phyloP scores from a whole-genome alignment of 2,113 vertebrate genomes.

The Dromiciops gliroides region DNA sequence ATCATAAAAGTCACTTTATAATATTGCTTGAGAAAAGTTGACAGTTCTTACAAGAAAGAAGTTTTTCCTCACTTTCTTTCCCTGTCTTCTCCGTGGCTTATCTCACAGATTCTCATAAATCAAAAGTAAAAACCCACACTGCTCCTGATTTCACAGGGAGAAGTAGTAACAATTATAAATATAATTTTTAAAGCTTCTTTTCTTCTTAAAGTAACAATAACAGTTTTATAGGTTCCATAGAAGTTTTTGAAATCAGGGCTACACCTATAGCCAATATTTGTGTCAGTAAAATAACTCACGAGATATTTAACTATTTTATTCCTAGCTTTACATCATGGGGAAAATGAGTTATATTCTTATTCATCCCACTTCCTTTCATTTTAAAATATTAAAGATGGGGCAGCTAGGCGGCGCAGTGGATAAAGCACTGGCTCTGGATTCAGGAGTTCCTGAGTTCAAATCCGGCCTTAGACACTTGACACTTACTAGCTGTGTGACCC shows the following conservation, averaged over 20 bases:
- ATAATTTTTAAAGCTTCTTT: neutral
- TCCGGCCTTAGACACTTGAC: no score
- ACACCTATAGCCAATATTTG: neutral
- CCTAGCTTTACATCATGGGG: neutral
- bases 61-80: neutral
- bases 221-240: neutral
- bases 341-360: constrained; percentile 20
- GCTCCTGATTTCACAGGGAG: neutral
- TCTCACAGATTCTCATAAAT: neutral
- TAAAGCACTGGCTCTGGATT: no score
- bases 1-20: neutral
- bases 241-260: neutral
- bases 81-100: neutral
- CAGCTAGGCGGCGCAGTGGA: no score
- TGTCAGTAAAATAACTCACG: neutral
- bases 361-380: neutral
- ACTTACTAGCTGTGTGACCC: no score
- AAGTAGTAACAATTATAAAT: neutral
- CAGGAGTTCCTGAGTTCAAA: no score
- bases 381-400: no score
- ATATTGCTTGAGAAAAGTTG: neutral
- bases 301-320: constrained; percentile 15
- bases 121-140: neutral
- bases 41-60: neutral
- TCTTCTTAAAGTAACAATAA: neutral